Percentiles rank a stretch among this genome's conserved stretches.
These are phyloP conservation scores for Drosophila sucinea DNA, from an alignment of 1,140 invertebrate genomes.

Conservation along the genomic window DNA sequence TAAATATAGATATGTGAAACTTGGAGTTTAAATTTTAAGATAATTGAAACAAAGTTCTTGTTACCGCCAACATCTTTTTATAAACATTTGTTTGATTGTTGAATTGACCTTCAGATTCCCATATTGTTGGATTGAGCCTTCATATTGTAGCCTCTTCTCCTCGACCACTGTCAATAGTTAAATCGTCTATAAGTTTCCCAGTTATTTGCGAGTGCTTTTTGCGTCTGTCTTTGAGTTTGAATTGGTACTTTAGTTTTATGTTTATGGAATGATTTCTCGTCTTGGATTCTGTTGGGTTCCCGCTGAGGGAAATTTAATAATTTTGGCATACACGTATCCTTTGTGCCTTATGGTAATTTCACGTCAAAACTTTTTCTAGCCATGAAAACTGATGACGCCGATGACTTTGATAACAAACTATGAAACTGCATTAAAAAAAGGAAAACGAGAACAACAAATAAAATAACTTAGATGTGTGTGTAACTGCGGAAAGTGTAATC, in stretches of 20 bases:
- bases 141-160: slow-evolving; percentile 1
- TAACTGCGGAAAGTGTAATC: slow-evolving; percentile 54
- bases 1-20: too few relatives aligned
- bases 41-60: too few relatives aligned
- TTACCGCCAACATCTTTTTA: too few relatives aligned
- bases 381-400: slow-evolving; percentile 41
- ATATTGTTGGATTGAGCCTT: background rate
- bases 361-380: slow-evolving; percentile 33
- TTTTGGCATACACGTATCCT: background rate
- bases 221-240: slow-evolving; percentile 25
- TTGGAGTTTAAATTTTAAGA: too few relatives aligned
- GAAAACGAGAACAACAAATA: slow-evolving; percentile 27
- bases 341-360: slow-evolving; percentile 56
- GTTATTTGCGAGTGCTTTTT: slow-evolving; percentile 2
- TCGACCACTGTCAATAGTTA: background rate
- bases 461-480: slow-evolving; percentile 27
- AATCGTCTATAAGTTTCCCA: slow-evolving; percentile 23
- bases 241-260: slow-evolving; percentile 41
- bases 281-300: slow-evolving; percentile 22
- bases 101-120: background rate
- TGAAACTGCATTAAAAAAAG: slow-evolving; percentile 27
- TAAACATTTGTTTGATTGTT: background rate
- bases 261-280: slow-evolving; percentile 46
- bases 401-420: slow-evolving; percentile 64
- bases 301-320: slow-evolving; percentile 7